Base-by-base conservation (phyloP, 2,113 vertebrate species). In the Phyllostomus discolor region DNA sequence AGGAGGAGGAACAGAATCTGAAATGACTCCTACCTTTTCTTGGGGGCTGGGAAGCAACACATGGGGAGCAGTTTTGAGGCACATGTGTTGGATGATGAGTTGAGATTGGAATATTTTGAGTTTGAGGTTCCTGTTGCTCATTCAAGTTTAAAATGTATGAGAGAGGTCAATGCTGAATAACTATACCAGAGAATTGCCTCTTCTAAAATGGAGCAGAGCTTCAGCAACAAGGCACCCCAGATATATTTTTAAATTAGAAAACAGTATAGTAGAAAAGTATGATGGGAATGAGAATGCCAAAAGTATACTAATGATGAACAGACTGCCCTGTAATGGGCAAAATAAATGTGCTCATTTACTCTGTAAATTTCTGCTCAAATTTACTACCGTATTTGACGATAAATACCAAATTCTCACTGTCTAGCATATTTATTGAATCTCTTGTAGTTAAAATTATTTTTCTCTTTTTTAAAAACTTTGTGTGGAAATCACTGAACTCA, bases 341-440 rank as follows among this genome's bases (percentile, higher is more conserved):
- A 38, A 15, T 54, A 79, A 62, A 62, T 62, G 24, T 62, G 26
- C 59, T 62, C 59, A 62, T 4, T 26, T 26, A 28, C 59, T 62
- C 24, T 62, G 26, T 28, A 62, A 72, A 91, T 50, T 66, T 86
- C 64, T 54, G 69, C 73, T 70, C 76, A 75, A 43, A 79, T 89
- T 66, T 75, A 92, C 38, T 75, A 92, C 38, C 67, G 3, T 67
- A 62, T 64, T 84, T 94, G n/a, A 52, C 31, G 48, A 66, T 20
- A 94, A 91, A 76, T 70, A 76, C 9, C 54, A 76, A 94, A 87
- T 91, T 92, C 75, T 92, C 54, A 94, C 81, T 64, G 62, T 48
- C 62, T 75, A 35, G 10, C 78, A 83, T 79, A 46, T 79, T n/a
- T 86, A 59, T 59, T 64, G 24, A 72, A 35, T 22, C 14, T 89